Percentiles rank a stretch among this genome's conserved stretches.
Conservation (phyloP, 2,888 invertebrate species). For the Rhagonycha fulva region DNA sequence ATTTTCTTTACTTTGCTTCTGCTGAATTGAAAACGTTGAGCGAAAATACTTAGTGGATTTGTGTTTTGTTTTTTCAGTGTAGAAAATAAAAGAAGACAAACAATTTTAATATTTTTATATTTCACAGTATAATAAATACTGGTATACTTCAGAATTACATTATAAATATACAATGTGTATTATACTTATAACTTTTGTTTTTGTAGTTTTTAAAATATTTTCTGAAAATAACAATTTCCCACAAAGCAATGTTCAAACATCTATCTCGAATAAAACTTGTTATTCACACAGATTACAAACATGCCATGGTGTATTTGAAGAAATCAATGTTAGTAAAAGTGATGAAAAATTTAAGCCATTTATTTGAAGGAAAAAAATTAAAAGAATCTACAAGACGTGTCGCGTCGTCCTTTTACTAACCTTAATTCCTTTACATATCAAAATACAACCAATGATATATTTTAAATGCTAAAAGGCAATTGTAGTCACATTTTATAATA, state of each 20-base stretch:
- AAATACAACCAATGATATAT: conserved; percentile 53
- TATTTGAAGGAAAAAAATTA: neutral
- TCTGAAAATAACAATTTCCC: conserved; percentile 62
- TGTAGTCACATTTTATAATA: conserved; percentile 55
- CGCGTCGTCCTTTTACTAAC: conserved; percentile 36
- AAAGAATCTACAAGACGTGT: neutral
- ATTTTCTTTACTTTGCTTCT: too few relatives aligned
- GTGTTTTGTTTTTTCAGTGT: neutral
- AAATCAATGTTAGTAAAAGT: conserved; percentile 33
- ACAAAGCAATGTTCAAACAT: conserved; percentile 60
- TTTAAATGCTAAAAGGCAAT: conserved; percentile 57
- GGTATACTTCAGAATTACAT: conserved; percentile 62
- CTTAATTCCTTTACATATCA: conserved; percentile 47
- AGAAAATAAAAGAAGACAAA: neutral
- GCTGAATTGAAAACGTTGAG: too few relatives aligned
- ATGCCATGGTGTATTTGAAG: conserved; percentile 51
- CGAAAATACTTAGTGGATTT: neutral
- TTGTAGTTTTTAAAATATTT: conserved; percentile 58
- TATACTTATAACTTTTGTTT: conserved; percentile 54
- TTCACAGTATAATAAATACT: conserved; percentile 62
- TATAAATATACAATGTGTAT: conserved; percentile 62
- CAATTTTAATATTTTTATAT: conserved; percentile 48
- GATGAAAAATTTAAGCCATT: conserved; percentile 21
- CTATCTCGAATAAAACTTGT: conserved; percentile 56
- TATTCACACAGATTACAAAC: conserved; percentile 55